Percentiles rank a stretch among this genome's conserved stretches.
These are phyloP conservation scores for Pelochelys cantorii DNA, from an alignment of 2,797 vertebrate genomes.

Conservation along the genomic window DNA sequence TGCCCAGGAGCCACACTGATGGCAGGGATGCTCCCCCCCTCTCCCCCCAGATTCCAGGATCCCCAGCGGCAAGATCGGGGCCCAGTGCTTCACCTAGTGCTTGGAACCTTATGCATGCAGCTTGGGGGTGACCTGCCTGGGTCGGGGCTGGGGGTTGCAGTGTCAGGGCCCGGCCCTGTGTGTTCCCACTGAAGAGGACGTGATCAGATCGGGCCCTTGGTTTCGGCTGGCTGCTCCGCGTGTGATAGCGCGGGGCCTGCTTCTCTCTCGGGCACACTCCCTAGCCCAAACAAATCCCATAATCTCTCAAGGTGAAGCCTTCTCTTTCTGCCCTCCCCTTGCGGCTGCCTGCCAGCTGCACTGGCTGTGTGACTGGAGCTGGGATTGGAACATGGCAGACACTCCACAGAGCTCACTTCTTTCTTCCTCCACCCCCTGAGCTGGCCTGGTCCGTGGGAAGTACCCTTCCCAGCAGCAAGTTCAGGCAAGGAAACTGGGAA, in stretches of 20 bases:
- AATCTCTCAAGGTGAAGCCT: conserved; percentile 8
- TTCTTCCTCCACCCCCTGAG: conserved; percentile 46
- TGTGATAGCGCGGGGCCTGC: not conserved
- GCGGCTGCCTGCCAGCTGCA: conserved; percentile 32
- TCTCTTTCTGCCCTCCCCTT: conserved; percentile 1
- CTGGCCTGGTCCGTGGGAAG: conserved; percentile 41
- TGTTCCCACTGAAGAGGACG: too few species aligned
- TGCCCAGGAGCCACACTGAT: not conserved
- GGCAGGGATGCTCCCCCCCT: not conserved
- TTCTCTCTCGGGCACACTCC: not conserved
- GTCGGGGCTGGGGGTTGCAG: not conserved
- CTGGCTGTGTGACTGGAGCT: conserved; percentile 42
- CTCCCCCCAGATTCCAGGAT: not conserved
- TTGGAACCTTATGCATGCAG: not conserved
- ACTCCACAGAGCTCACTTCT: conserved; percentile 29
- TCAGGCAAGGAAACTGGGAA: not conserved
- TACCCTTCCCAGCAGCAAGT: conserved; percentile 35
- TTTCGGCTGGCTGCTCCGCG: not conserved
- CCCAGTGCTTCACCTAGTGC: not conserved
- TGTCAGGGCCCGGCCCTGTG: not conserved
- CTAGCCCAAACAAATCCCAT: not conserved
- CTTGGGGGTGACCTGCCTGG: not conserved
- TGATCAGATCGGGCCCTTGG: not conserved
- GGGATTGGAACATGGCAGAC: conserved; percentile 40
- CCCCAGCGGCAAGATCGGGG: not conserved